Percentiles rank a stretch among this genome's conserved stretches.
Evolutionary conservation across 1,140 invertebrate species (phyloP).

Genomic region (Trinorchestia longiramus): DNA sequence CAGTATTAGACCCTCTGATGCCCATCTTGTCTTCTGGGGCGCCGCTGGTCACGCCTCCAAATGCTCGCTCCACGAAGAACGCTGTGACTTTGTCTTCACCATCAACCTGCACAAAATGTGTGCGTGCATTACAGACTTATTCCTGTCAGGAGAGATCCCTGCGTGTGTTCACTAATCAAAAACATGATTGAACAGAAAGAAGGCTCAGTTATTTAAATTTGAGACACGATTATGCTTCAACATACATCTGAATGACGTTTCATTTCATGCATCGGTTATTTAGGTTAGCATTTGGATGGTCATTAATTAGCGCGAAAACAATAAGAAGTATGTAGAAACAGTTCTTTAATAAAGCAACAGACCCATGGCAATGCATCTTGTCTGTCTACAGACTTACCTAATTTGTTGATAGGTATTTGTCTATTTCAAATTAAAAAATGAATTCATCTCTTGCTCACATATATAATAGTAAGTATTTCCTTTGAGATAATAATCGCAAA

Average conservation of each 20-base stretch:
- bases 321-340: too few species aligned
- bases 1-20: conserved; percentile 95
- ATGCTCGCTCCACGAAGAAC: conserved; percentile 95
- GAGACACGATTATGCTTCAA: neutral
- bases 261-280: too few species aligned
- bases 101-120: conserved; percentile 42
- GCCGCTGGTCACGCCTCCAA: conserved; percentile 94
- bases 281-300: too few species aligned
- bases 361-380: too few species aligned
- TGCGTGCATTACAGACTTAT: neutral
- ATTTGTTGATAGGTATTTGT: too few species aligned
- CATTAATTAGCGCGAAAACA: too few species aligned
- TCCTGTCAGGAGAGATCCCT: neutral
- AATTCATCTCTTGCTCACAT: too few species aligned
- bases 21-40: conserved; percentile 99
- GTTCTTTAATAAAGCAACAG: too few species aligned
- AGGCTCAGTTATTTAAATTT: neutral
- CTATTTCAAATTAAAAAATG: too few species aligned
- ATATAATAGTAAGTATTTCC: too few species aligned
- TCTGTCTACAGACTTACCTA: too few species aligned
- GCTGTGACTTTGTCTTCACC: conserved; percentile 80
- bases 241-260: neutral
- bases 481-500: too few species aligned
- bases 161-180: neutral
- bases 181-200: neutral